Base-by-base conservation (phyloP, 2,797 vertebrate species). In the Acipenser transmontanus region DNA sequence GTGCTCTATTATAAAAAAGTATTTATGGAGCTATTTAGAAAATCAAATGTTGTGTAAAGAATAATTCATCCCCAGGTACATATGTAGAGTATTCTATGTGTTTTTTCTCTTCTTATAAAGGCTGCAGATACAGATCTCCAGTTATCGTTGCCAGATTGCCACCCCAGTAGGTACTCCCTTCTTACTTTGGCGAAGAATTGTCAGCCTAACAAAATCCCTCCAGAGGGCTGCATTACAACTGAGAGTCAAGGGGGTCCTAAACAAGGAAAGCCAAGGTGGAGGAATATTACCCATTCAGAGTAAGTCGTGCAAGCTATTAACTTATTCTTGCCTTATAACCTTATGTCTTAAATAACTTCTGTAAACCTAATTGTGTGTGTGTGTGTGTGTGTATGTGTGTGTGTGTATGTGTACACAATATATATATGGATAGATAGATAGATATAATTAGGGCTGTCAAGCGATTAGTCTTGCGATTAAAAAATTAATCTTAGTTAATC, bases 141-240 rank as follows among this genome's bases (percentile, higher is more conserved):
- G 20, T 88, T 99, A 72, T 98, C 93, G 77, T 83, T 99, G 67
- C 97, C 97, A 0, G 97, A 99, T 84, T 98, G 97, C 82, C 96
- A 99, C 75, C 95, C 95, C 12, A 98, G 96, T 80, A 94, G 96
- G 81, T 98, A 93, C 65, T 92, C 97, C 14, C 88, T 98, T 17
- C 94, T 97, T 75, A 95, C 97, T 73, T 72, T 99, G 75, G 88
- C 94, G 72, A 99, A 95, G 80, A 93, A 96, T 78, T 96, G 94
- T 82, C 95, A 95, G 74, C 84, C 91, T 66, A 85, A 82, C 75
- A 97, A 95, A 84, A 78, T 88, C 67, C 86, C 82, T 66, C 88
- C 89, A 0, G 96, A 98, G 73, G 84, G 88, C 71, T 91, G 91
- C 71, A 84, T 88, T 81, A 86, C 95, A 59, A 82, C 89, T 0